Evolutionary conservation across 2,113 vertebrate genomes (phyloP).

Genomic region (Neopipo cinnamomea): DNA sequence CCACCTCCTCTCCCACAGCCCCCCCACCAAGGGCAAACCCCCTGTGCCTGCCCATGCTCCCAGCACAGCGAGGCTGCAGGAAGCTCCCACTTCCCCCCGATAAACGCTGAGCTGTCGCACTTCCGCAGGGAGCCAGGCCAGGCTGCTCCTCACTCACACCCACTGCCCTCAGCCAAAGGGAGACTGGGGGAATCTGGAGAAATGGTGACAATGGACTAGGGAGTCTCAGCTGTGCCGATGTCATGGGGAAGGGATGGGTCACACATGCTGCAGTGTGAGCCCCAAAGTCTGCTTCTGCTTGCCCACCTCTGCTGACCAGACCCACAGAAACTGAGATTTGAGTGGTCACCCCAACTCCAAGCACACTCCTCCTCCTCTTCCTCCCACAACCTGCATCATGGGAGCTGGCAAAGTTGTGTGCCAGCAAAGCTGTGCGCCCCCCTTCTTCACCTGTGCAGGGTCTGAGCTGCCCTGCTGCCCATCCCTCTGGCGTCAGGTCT

Average conservation of each 20-base stretch:
- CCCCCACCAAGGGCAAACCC: not conserved
- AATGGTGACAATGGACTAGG: fast-evolving
- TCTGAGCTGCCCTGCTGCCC: not conserved
- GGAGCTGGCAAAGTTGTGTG: not conserved
- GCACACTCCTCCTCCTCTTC: not conserved
- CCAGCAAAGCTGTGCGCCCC: not conserved
- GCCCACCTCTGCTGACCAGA: not conserved
- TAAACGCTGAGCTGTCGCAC: fast-evolving
- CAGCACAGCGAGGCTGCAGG: not conserved
- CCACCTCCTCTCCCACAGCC: not conserved
- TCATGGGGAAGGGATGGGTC: fast-evolving
- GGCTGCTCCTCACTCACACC: not conserved
- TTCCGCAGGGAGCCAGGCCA: not conserved
- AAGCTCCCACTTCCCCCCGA: not conserved
- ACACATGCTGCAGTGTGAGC: not conserved
- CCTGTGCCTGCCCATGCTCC: fast-evolving
- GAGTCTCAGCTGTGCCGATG: not conserved
- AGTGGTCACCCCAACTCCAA: not conserved
- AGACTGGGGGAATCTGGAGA: not conserved
- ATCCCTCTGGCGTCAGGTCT: not conserved
- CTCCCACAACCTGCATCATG: not conserved
- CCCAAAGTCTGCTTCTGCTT: not conserved
- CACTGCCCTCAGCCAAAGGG: not conserved
- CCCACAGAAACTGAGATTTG: not conserved
- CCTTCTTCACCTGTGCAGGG: fast-evolving